Evolutionary conservation across 64 coral and sea anemone genomes (phyloP).

Genomic region (Actinia equina): DNA sequence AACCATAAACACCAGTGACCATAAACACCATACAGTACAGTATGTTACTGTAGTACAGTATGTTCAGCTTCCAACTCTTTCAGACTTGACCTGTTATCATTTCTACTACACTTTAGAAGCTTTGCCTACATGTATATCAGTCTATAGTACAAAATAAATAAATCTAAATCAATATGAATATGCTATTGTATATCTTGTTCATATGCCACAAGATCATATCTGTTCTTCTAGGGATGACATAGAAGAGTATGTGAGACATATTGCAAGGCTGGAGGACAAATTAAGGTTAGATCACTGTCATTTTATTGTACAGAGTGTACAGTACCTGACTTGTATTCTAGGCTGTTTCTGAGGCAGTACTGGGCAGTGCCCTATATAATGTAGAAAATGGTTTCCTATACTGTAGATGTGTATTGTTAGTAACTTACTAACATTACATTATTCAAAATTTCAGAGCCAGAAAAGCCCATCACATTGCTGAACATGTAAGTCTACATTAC

Average conservation of each 20-base stretch:
- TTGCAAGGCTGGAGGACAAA: constrained; percentile 64
- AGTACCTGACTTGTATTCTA: neutral
- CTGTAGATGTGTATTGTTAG: neutral
- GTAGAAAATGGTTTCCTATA: too few relatives aligned
- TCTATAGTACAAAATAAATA: too few relatives aligned
- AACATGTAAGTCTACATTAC: neutral
- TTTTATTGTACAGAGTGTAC: neutral
- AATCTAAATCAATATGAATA: too few relatives aligned
- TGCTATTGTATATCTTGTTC: too few relatives aligned
- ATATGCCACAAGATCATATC: neutral
- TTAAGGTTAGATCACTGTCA: constrained; percentile 33
- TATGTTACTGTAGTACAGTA: too few relatives aligned
- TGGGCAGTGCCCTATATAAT: too few relatives aligned
- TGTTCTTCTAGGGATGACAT: constrained; percentile 73
- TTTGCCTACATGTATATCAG: too few relatives aligned
- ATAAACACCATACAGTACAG: too few relatives aligned
- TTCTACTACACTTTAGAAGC: too few relatives aligned
- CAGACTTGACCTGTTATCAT: too few relatives aligned
- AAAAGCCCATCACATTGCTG: constrained; percentile 11
- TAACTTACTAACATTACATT: neutral
- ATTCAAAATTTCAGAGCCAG: neutral
- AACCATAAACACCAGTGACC: too few relatives aligned
- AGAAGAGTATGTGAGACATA: constrained; percentile 76
- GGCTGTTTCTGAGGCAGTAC: neutral
- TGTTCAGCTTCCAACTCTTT: too few relatives aligned